A percentile compares a stretch with the other conserved stretches of the same genome.
phyloP scores from a whole-genome alignment of 2,113 vertebrate genomes.

The Malurus melanocephalus region DNA sequence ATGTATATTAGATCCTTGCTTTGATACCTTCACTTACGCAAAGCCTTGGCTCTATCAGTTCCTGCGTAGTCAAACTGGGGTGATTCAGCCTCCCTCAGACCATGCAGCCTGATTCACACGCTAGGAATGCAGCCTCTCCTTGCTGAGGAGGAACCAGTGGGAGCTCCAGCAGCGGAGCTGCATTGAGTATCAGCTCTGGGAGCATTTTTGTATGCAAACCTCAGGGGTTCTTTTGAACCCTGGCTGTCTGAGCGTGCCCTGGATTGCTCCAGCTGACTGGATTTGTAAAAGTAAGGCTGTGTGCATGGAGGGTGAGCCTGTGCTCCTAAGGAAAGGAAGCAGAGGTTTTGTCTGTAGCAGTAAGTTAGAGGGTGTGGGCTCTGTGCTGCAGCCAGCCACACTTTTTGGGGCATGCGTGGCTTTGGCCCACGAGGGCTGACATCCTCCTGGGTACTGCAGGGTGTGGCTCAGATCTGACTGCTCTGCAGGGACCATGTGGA shows the following conservation, averaged over 20 bases:
- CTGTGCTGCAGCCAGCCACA: accelerated
- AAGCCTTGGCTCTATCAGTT: neutral
- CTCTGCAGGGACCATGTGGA: neutral
- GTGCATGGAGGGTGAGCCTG: neutral
- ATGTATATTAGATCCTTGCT: neutral
- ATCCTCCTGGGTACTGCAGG: neutral
- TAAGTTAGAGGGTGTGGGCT: neutral
- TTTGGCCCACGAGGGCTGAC: neutral
- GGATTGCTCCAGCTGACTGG: accelerated
- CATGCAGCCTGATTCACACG: neutral
- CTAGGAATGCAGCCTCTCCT: conserved; percentile 34
- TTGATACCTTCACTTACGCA: neutral
- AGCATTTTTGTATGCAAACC: neutral
- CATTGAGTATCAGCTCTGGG: neutral
- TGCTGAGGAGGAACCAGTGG: neutral
- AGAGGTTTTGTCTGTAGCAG: neutral
- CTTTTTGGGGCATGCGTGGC: neutral
- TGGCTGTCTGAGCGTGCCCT: neutral
- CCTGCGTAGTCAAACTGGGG: neutral
- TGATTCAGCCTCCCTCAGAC: conserved; percentile 35
- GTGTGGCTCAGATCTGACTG: neutral
- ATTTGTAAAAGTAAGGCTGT: neutral
- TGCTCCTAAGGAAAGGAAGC: neutral
- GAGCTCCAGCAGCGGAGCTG: neutral
- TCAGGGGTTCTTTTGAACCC: neutral